A percentile compares a stretch with the other conserved stretches of the same genome.
These are phyloP conservation scores for Paracentrotus lividus DNA, from an alignment of 53 echinoderm and acorn worm genomes.

Conservation along the genomic window DNA sequence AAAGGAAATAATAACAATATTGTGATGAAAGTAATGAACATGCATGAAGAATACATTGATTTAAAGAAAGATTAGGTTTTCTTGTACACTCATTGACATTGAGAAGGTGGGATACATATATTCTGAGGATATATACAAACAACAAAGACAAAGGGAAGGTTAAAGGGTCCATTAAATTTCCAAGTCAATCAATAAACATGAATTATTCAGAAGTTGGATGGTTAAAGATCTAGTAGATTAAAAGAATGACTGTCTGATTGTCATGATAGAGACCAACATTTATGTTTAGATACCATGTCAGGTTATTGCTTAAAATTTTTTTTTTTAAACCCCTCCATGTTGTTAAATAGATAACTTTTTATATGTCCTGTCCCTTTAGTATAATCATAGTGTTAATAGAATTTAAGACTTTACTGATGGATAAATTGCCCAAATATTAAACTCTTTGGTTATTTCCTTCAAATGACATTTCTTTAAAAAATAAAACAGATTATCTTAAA, in stretches of 20 bases:
- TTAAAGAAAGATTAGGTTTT: background rate
- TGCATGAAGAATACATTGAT: conserved; percentile 9
- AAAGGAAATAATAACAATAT: background rate
- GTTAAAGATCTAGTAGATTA: conserved; percentile 8
- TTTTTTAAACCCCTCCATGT: background rate
- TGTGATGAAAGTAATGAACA: conserved; percentile 1
- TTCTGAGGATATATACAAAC: conserved; percentile 12
- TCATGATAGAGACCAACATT: background rate
- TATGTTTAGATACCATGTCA: background rate
- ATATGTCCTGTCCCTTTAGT: background rate
- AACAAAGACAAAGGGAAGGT: background rate
- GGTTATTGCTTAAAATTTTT: background rate
- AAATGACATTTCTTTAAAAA: background rate
- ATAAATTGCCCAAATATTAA: background rate
- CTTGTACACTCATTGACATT: background rate
- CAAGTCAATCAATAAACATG: background rate
- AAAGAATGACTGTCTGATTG: background rate
- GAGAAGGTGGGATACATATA: conserved; percentile 42
- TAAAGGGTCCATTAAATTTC: conserved; percentile 23
- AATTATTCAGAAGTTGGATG: conserved; percentile 2
- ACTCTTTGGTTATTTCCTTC: background rate
- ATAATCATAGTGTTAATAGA: background rate
- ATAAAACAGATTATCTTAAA: too few species aligned
- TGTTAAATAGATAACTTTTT: background rate
- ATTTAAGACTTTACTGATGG: background rate